phyloP scores from a whole-genome alignment of 2,888 invertebrate species.

The Pyrocoelia pectoralis region DNA sequence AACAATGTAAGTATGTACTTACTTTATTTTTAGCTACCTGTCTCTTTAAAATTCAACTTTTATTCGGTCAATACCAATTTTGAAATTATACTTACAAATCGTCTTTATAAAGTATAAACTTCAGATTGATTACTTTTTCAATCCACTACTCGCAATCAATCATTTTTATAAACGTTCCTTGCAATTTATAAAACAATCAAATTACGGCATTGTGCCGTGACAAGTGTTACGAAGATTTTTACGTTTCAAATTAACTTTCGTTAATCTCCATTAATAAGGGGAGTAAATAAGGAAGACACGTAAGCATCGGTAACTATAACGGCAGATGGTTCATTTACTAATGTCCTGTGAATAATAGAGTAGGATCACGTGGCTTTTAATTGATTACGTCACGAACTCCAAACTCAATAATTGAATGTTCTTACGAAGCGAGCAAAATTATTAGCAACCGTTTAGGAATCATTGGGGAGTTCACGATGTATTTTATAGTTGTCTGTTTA shows the following conservation, averaged over 20 bases:
- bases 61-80: too few species aligned
- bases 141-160: too few species aligned
- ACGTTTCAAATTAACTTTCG: constrained; percentile 6
- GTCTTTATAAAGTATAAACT: too few species aligned
- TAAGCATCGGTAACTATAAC: constrained; percentile 23
- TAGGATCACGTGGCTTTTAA: constrained; percentile 46
- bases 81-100: too few species aligned
- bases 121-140: too few species aligned
- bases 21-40: too few species aligned
- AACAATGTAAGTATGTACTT: too few species aligned
- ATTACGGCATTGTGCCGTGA: too few species aligned
- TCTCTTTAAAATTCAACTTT: too few species aligned
- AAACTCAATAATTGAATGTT: constrained; percentile 31
- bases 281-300: constrained; percentile 22
- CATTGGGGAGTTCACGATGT: not conserved
- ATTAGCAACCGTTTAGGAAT: constrained; percentile 4
- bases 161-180: too few species aligned
- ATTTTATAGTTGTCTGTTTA: constrained; percentile 1
- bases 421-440: constrained; percentile 16
- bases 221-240: too few species aligned
- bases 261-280: constrained; percentile 20
- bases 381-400: constrained; percentile 49
- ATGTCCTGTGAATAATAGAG: constrained; percentile 48
- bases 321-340: constrained; percentile 49
- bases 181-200: too few species aligned